Percentiles rank a stretch among this genome's conserved stretches.
phyloP scores from a whole-genome alignment of 2,113 vertebrate species.

The Tyto alba region DNA sequence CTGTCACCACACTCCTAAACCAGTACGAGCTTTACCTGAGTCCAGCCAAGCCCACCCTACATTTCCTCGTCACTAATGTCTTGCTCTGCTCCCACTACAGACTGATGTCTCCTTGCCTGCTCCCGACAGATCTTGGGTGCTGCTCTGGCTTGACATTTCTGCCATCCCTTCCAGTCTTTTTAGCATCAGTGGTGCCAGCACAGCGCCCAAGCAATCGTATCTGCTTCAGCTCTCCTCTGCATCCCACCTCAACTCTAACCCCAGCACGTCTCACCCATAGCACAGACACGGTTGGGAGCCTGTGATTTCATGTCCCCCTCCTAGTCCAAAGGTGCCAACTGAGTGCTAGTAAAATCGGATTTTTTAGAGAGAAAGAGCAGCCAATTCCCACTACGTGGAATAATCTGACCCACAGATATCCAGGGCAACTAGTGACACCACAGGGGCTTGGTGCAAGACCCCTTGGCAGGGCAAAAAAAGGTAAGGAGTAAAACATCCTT shows the following conservation, averaged over 20 bases:
- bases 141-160: neutral
- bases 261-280: neutral
- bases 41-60: neutral
- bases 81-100: neutral
- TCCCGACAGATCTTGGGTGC: neutral
- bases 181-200: neutral
- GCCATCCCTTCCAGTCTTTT: neutral
- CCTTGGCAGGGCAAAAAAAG: neutral
- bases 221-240: neutral
- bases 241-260: neutral
- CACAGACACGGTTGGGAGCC: neutral
- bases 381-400: fast-evolving
- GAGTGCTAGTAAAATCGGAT: neutral
- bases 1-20: neutral
- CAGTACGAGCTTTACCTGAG: neutral
- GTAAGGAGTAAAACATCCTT: neutral
- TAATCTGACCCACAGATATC: neutral
- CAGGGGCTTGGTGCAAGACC: neutral
- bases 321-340: neutral
- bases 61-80: neutral
- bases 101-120: neutral
- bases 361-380: neutral
- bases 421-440: neutral
- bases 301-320: neutral
- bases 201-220: fast-evolving